Percentiles rank a stretch among this genome's conserved stretches.
Conservation (phyloP, 1,140 invertebrate species). For the Camponotus floridanus region DNA sequence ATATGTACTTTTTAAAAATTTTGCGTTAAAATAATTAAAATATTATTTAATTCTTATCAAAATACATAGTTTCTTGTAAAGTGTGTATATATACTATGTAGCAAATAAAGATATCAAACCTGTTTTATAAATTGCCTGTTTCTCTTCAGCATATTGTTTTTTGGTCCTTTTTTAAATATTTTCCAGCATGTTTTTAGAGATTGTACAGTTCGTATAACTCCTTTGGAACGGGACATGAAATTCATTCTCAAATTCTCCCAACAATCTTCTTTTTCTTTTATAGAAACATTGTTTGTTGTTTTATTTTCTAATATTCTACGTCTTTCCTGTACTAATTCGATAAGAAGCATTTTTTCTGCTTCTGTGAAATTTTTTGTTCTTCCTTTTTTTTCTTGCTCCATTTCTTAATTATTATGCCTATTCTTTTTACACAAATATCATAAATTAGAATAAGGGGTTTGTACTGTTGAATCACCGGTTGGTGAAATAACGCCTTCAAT, state of each 20-base stretch:
- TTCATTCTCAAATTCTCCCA: not conserved
- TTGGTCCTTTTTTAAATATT: conserved; percentile 14
- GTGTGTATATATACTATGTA: too few relatives aligned
- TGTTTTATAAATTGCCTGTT: not conserved
- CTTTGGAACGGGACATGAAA: not conserved
- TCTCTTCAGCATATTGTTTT: conserved; percentile 3
- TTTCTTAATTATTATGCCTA: too few relatives aligned
- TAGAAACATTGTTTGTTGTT: conserved; percentile 2
- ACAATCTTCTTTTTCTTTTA: conserved; percentile 32
- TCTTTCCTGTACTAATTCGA: conserved; percentile 11
- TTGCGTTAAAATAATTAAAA: too few relatives aligned
- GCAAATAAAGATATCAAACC: not conserved
- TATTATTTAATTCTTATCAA: too few relatives aligned
- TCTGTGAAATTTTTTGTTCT: conserved; percentile 1
- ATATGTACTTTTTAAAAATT: too few relatives aligned
- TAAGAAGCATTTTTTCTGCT: not conserved
- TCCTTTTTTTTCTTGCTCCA: not conserved
- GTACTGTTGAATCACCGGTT: too few relatives aligned
- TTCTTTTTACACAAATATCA: too few relatives aligned
- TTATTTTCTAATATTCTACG: conserved; percentile 15
- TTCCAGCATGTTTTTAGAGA: conserved; percentile 28
- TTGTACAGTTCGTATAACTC: not conserved
- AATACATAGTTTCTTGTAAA: too few relatives aligned
- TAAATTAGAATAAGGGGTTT: too few relatives aligned
- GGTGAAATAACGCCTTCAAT: too few relatives aligned